phyloP scores from a whole-genome alignment of 1,140 invertebrate species.

The Paraescarpia echinospica region DNA sequence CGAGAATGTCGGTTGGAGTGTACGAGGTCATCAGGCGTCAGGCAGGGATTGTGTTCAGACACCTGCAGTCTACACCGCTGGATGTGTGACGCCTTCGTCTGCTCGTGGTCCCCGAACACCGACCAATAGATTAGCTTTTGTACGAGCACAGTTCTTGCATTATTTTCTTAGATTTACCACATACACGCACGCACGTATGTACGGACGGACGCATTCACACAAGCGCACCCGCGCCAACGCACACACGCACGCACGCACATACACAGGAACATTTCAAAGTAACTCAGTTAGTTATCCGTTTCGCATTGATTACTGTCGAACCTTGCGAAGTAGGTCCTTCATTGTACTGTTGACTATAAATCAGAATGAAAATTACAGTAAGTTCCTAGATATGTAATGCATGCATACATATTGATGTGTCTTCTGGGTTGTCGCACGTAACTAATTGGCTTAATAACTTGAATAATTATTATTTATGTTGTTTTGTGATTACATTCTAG shows the following conservation, averaged over 20 bases:
- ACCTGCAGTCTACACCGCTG: background rate
- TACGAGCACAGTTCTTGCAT: too few species aligned
- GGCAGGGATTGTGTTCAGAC: background rate
- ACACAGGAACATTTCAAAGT: background rate
- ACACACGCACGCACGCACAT: too few species aligned
- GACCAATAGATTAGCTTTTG: background rate
- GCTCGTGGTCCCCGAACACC: background rate
- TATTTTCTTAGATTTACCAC: too few species aligned
- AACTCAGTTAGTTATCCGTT: slow-evolving; percentile 9
- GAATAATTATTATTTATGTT: too few species aligned
- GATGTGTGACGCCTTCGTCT: background rate
- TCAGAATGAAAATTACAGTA: background rate
- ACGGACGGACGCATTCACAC: too few species aligned
- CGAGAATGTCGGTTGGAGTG: background rate
- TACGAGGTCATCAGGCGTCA: background rate
- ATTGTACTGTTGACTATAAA: background rate
- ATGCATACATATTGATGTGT: background rate
- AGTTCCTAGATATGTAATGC: background rate
- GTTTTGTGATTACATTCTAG: too few species aligned
- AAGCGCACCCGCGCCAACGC: too few species aligned
- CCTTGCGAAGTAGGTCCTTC: too few species aligned
- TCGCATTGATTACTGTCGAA: background rate
- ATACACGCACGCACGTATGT: background rate
- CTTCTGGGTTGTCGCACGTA: too few species aligned
- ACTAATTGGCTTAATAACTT: too few species aligned